phyloP scores from a whole-genome alignment of 2,113 vertebrate species.

The Australoheros scitulus region DNA sequence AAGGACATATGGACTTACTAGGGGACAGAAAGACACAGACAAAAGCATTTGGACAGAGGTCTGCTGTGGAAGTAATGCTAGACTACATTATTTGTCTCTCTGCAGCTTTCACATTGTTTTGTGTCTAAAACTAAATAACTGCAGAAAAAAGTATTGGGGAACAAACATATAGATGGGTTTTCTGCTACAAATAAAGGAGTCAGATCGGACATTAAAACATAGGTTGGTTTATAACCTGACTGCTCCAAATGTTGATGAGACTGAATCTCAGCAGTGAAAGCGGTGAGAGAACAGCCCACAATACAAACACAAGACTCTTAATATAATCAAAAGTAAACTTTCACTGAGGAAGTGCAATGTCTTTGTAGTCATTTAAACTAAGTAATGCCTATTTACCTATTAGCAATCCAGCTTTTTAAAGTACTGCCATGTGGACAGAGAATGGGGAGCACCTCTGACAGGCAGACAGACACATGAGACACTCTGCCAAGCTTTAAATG shows the following conservation, averaged over 20 bases:
- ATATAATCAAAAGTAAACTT: not conserved
- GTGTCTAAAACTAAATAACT: not conserved
- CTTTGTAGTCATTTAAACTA: not conserved
- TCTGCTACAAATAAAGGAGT: not conserved
- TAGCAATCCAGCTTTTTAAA: not conserved
- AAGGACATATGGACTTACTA: constrained; percentile 63
- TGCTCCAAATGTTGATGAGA: not conserved
- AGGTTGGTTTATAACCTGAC: not conserved
- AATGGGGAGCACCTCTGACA: not conserved
- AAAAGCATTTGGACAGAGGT: constrained; percentile 27
- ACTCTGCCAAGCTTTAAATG: not conserved
- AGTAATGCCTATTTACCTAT: not conserved
- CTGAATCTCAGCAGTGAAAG: not conserved
- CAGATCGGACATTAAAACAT: not conserved
- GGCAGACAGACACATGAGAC: not conserved
- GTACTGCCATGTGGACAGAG: not conserved
- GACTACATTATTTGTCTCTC: not conserved
- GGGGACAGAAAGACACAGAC: constrained; percentile 15
- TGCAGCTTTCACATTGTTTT: not conserved
- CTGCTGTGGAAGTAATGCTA: not conserved
- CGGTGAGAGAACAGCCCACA: not conserved
- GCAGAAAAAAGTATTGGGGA: not conserved
- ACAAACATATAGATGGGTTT: not conserved
- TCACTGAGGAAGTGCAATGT: not conserved
- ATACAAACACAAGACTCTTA: not conserved